A percentile compares a stretch with the other conserved stretches of the same genome.
These are phyloP conservation scores for Pseudopodoces humilis DNA, from an alignment of 2,113 vertebrate species.

Conservation along the genomic window DNA sequence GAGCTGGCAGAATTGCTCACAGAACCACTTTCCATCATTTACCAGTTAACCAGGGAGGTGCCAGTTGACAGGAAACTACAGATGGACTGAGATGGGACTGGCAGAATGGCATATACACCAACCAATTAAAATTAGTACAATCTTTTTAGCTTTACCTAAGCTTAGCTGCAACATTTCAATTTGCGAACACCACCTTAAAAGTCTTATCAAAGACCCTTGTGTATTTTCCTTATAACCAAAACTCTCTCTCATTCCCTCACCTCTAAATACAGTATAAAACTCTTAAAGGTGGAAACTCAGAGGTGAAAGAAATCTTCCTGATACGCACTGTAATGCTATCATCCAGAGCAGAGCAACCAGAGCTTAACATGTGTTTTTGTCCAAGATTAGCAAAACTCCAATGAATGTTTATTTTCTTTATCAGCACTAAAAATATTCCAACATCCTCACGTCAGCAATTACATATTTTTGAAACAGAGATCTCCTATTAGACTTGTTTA, in stretches of 20 bases:
- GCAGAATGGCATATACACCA: background rate
- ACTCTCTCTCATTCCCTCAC: background rate
- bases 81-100: background rate
- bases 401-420: slow-evolving; percentile 13
- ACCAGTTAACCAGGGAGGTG: background rate
- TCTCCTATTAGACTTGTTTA: background rate
- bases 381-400: background rate
- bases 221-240: background rate
- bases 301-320: background rate
- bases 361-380: background rate
- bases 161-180: slow-evolving; percentile 41
- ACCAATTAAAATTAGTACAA: slow-evolving; percentile 22
- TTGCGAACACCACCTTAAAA: slow-evolving; percentile 19
- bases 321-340: background rate
- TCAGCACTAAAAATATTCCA: slow-evolving; percentile 38
- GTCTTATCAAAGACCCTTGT: background rate
- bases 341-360: background rate
- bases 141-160: slow-evolving; percentile 39
- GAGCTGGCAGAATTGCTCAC: background rate
- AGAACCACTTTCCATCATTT: background rate
- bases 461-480: slow-evolving; percentile 39
- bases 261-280: background rate
- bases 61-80: background rate
- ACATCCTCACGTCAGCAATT: slow-evolving; percentile 31
- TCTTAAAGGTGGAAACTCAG: background rate